Evolutionary conservation across 1,140 invertebrate genomes (phyloP).

Genomic region (Anadara kagoshimensis): DNA sequence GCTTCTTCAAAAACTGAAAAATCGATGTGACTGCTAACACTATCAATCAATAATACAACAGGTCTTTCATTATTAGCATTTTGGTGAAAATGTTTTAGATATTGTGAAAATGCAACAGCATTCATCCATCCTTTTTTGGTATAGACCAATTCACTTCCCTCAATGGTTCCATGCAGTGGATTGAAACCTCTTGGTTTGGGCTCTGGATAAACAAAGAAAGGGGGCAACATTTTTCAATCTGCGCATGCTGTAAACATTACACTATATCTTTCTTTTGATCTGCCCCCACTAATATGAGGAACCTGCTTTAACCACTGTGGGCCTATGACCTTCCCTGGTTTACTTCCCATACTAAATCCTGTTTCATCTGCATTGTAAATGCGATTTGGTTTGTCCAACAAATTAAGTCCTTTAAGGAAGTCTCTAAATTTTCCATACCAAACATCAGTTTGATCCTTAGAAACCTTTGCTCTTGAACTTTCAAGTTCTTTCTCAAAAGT

Average conservation of each 20-base stretch:
- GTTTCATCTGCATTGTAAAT: slow-evolving; percentile 34
- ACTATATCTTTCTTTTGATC: slow-evolving; percentile 16
- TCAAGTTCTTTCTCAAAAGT: slow-evolving; percentile 1
- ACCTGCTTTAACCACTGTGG: slow-evolving; percentile 3
- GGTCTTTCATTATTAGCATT: too few species aligned
- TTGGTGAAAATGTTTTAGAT: too few species aligned
- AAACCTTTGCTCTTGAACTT: not conserved
- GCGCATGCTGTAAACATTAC: slow-evolving; percentile 24
- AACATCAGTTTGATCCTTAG: not conserved
- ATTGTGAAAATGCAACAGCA: too few species aligned
- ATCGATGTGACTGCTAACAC: too few species aligned
- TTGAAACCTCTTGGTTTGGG: too few species aligned
- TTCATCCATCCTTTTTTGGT: too few species aligned
- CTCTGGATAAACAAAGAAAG: too few species aligned
- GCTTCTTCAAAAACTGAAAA: too few species aligned
- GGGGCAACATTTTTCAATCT: too few species aligned
- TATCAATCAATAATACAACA: too few species aligned
- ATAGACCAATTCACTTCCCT: too few species aligned
- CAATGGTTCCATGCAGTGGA: too few species aligned
- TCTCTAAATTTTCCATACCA: slow-evolving; percentile 13
- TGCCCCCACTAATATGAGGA: slow-evolving; percentile 19
- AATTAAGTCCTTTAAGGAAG: slow-evolving; percentile 4
- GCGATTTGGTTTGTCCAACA: slow-evolving; percentile 13
- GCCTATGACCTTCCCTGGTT: slow-evolving; percentile 18
- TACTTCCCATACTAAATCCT: slow-evolving; percentile 29